Conservation (phyloP, 2,888 invertebrate genomes). For the Drosophila buzzatii region DNA sequence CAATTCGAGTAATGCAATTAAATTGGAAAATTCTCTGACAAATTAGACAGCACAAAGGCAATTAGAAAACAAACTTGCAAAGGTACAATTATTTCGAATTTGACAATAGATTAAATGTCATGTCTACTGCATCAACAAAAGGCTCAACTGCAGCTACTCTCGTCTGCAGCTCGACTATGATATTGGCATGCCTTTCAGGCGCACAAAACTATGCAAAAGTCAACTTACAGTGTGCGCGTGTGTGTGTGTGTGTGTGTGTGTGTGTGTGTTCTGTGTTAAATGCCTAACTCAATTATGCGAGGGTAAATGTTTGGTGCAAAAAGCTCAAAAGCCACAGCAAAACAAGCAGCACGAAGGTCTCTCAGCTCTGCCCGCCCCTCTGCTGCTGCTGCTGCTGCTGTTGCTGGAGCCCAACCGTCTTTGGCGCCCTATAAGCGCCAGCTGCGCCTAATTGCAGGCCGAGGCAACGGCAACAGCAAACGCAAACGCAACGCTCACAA, state of each 20-base stretch:
- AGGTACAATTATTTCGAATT: slow-evolving; percentile 45
- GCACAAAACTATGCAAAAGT: slow-evolving; percentile 57
- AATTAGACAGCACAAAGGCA: slow-evolving; percentile 53
- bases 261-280: slow-evolving; percentile 41
- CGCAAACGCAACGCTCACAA: slow-evolving; percentile 59
- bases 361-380: background rate
- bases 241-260: slow-evolving; percentile 6
- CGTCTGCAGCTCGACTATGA: slow-evolving; percentile 14
- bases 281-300: slow-evolving; percentile 76
- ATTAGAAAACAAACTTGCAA: slow-evolving; percentile 45
- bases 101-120: slow-evolving; percentile 52
- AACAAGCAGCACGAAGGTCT: slow-evolving; percentile 53
- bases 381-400: background rate
- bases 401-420: background rate
- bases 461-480: slow-evolving; percentile 33
- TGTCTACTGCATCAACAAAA: slow-evolving; percentile 46
- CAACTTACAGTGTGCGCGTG: slow-evolving; percentile 29
- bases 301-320: slow-evolving; percentile 71
- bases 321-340: slow-evolving; percentile 77
- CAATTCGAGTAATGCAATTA: slow-evolving; percentile 54
- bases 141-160: slow-evolving; percentile 39
- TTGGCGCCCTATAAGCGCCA: slow-evolving; percentile 46
- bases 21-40: slow-evolving; percentile 26
- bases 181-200: slow-evolving; percentile 22
- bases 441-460: slow-evolving; percentile 78